phyloP scores from a whole-genome alignment of 2,113 vertebrate genomes.

The Atrichornis clamosus region DNA sequence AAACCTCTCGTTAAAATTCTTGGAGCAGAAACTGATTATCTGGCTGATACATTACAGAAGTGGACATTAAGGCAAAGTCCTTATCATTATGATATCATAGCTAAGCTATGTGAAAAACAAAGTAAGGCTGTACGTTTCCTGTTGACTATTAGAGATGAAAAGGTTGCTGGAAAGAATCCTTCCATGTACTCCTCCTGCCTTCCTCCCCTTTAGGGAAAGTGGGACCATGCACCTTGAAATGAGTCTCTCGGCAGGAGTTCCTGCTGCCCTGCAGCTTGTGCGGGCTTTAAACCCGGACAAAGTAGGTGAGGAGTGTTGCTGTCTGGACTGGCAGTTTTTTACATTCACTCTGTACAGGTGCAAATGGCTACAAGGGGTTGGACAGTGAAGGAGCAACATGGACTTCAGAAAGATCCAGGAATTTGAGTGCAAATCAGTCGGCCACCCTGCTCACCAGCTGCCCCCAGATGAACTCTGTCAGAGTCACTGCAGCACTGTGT shows the following conservation, averaged over 20 bases:
- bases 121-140: neutral
- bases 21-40: constrained; percentile 51
- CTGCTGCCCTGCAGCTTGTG: neutral
- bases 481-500: neutral
- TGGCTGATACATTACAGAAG: constrained; percentile 29
- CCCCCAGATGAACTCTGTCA: neutral
- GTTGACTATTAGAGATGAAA: constrained; percentile 38
- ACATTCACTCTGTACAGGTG: neutral
- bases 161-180: neutral
- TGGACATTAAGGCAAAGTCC: neutral
- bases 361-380: neutral
- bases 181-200: neutral
- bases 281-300: neutral
- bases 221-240: neutral
- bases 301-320: neutral
- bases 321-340: neutral
- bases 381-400: neutral
- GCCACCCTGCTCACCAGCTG: neutral
- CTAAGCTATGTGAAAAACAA: constrained; percentile 48
- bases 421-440: neutral
- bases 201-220: neutral
- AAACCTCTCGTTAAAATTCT: constrained; percentile 53
- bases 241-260: neutral
- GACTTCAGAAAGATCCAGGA: neutral
- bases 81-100: constrained; percentile 53